Base-by-base conservation (phyloP, 1,140 invertebrate genomes). In the Asobara japonica region DNA sequence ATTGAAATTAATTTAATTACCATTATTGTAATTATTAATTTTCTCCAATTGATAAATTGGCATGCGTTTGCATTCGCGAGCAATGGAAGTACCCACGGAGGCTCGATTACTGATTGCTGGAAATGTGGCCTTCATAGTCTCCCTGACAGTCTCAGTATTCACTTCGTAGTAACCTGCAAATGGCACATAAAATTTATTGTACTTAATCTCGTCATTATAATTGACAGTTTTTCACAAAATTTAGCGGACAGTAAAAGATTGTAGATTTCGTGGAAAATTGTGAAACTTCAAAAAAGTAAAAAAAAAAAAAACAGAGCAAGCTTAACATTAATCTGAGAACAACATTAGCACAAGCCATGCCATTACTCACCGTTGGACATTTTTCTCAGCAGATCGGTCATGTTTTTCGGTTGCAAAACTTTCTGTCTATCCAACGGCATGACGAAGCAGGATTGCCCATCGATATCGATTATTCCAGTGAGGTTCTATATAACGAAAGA, bases 401-500 rank as follows among this genome's bases (percentile, higher is more conserved):
- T 89, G 69, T 91, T 91, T 66, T 89, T 89, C 4, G 96, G 96
- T 3, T 93, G 93, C 78, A 96, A 88, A 68, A 96, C 92, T 65
- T 91, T 88, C 36, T 90, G 89, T 38, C 93, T 90, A 86, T 97
- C 93, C 72, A 98, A 87, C 7, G 94, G 93, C 94, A 97, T 96
- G 2, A 97, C 91, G 84, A 96, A 98, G 86, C 96, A 98, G 16
- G 93, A 91, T 56, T 87, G 82, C 22, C 91, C 90, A 62, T 92
- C 92, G 10, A 91, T 87, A 86, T 97, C 96, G 73, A 97, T 91
- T 74, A 98, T 97, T 75, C 93, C 94, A 70, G 94, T 96, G 76
- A 92, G 91, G 81, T 95, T 95, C 89, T 90, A 70, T 11, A 83
- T 76, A 61, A 74, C 77, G 73, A 62, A 31, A 20, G 30, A 65